A percentile compares a stretch with the other conserved stretches of the same genome.
These are phyloP conservation scores for Mythimna impura DNA, from an alignment of 2,888 invertebrate species.

Conservation along the genomic window DNA sequence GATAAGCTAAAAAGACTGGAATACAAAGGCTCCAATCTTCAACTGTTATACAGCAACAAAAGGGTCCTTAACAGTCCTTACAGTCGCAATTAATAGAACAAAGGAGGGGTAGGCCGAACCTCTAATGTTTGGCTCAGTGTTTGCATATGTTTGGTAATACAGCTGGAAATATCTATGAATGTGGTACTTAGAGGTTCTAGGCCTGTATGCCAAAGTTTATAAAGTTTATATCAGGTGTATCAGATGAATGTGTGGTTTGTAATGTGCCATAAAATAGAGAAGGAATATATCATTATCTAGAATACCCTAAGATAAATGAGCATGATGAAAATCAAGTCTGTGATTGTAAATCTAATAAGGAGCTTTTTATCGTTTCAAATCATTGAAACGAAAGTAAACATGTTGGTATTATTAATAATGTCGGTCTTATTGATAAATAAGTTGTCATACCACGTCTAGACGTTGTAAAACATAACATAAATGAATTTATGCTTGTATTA, in stretches of 20 bases:
- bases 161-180: slow-evolving; percentile 55
- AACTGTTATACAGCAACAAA: slow-evolving; percentile 52
- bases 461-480: slow-evolving; percentile 4
- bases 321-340: not conserved
- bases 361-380: not conserved
- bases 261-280: not conserved
- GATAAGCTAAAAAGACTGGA: slow-evolving; percentile 66
- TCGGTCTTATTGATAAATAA: not conserved
- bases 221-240: slow-evolving; percentile 18
- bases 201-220: slow-evolving; percentile 40
- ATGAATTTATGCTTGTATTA: not conserved
- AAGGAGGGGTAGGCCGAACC: slow-evolving; percentile 72
- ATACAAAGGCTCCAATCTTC: slow-evolving; percentile 68
- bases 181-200: slow-evolving; percentile 38
- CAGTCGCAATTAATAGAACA: slow-evolving; percentile 80
- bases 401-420: not conserved
- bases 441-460: slow-evolving; percentile 17
- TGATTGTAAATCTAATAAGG: not conserved
- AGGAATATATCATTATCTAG: not conserved
- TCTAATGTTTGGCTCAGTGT: slow-evolving; percentile 70
- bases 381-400: not conserved
- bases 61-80: slow-evolving; percentile 66
- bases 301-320: not conserved
- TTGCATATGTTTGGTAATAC: slow-evolving; percentile 70
- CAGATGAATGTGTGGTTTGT: not conserved